These are phyloP conservation scores for Daphoenositta chrysoptera DNA, from an alignment of 2,113 vertebrate species.

Conservation along the genomic window DNA sequence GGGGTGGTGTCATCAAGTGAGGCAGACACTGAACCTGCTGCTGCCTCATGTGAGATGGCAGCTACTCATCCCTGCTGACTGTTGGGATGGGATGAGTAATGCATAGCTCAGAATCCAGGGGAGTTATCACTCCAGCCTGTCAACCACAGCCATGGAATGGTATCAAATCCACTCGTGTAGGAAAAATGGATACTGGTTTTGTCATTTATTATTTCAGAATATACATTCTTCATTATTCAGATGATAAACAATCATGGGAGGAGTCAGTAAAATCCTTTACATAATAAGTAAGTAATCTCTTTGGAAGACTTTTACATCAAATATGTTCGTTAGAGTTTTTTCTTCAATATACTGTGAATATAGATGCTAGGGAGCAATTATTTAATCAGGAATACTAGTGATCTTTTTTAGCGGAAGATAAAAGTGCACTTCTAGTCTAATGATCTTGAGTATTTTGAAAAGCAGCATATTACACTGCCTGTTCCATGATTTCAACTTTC, in stretches of 20 bases:
- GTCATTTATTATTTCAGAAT: neutral
- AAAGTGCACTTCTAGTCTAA: neutral
- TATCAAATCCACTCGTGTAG: neutral
- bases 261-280: neutral
- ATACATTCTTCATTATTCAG: neutral
- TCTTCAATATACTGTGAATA: neutral
- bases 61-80: neutral
- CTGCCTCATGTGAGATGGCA: neutral
- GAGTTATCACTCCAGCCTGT: neutral
- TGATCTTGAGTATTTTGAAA: neutral
- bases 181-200: neutral
- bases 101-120: neutral
- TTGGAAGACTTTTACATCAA: neutral
- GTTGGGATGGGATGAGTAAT: neutral
- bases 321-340: neutral
- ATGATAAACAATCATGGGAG: neutral
- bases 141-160: neutral
- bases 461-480: neutral
- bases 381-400: slow-evolving; percentile 9
- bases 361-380: neutral
- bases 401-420: neutral
- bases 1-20: neutral
- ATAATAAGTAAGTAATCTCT: neutral
- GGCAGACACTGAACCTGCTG: neutral
- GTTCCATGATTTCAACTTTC: neutral